These are phyloP conservation scores for Hydropotes inermis DNA, from an alignment of 2,113 vertebrate genomes.

Conservation along the genomic window DNA sequence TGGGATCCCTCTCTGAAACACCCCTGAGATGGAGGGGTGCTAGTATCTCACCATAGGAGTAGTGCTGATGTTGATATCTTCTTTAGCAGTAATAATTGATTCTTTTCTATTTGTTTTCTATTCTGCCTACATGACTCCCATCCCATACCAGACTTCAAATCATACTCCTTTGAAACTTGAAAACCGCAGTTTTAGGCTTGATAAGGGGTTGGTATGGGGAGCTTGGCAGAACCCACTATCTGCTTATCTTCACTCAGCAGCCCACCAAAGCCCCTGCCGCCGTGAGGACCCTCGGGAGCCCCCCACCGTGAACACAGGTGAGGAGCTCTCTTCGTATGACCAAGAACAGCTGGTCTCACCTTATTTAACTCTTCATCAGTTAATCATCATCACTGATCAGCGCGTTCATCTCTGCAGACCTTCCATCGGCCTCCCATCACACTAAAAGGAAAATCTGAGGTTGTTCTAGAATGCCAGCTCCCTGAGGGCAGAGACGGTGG, in stretches of 20 bases:
- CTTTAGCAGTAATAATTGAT: background rate
- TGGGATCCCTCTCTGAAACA: background rate
- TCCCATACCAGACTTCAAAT: background rate
- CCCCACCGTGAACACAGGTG: background rate
- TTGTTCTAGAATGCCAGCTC: background rate
- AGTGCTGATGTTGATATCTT: rapidly evolving
- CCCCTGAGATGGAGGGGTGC: background rate
- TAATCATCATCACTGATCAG: background rate
- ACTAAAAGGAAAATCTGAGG: background rate
- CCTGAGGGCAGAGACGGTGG: rapidly evolving
- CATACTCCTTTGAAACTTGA: background rate
- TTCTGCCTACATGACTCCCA: rapidly evolving
- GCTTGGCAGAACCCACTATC: background rate
- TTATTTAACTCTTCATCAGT: background rate
- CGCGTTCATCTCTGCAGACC: background rate
- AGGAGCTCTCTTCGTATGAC: background rate
- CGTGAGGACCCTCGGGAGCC: background rate
- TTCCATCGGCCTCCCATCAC: background rate
- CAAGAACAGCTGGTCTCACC: background rate
- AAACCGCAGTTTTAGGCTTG: background rate
- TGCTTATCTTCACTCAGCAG: background rate
- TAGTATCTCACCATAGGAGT: background rate
- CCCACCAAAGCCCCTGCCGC: background rate
- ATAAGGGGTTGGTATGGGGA: rapidly evolving
- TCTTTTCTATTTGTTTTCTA: background rate